Conservation (phyloP, 2,113 vertebrate genomes). For the Pantherophis guttatus region DNA sequence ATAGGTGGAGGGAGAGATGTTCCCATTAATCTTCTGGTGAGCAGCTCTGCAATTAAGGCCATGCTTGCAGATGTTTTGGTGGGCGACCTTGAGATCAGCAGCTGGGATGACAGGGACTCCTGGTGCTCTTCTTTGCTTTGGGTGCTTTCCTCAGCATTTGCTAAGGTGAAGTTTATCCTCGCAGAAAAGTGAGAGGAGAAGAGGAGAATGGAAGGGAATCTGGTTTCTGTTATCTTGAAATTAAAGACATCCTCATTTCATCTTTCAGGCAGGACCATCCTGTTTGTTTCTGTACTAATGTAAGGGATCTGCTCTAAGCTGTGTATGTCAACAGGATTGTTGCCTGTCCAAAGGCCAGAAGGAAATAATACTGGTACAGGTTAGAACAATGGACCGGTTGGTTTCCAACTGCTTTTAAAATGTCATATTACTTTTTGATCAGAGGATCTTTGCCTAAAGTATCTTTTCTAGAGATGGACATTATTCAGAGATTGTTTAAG, state of each 20-base stretch:
- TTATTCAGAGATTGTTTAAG: neutral
- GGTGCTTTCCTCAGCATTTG: neutral
- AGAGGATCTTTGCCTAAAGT: neutral
- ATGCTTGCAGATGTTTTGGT: neutral
- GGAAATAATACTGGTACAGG: too few species aligned
- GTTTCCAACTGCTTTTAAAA: neutral
- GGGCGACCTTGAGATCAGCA: slow-evolving; percentile 38
- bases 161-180: neutral
- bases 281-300: neutral
- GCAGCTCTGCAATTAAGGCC: neutral
- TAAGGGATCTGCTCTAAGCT: neutral
- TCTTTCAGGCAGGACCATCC: neutral
- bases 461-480: neutral
- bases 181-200: neutral
- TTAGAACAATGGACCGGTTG: neutral
- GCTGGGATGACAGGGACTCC: neutral
- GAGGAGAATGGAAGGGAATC: too few species aligned
- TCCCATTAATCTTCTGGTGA: neutral
- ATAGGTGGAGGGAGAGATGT: neutral
- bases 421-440: neutral
- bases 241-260: neutral
- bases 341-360: neutral
- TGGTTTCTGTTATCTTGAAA: neutral
- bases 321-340: neutral
- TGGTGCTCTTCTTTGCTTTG: neutral